Conservation (phyloP, 2,113 vertebrate species). For the Rousettus leschenaultii region DNA sequence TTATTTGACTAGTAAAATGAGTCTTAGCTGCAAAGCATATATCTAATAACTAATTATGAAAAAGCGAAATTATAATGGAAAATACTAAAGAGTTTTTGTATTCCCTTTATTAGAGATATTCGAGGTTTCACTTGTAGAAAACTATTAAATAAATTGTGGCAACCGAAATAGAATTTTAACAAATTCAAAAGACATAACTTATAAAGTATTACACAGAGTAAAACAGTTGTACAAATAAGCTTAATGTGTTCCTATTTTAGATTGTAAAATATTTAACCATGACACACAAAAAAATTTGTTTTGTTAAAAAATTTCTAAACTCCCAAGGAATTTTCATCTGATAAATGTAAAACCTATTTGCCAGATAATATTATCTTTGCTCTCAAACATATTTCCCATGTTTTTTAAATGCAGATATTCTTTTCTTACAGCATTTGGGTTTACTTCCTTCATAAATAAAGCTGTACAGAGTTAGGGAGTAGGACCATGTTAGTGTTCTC, state of each 20-base stretch:
- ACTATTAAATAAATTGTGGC: not conserved
- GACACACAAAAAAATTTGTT: not conserved
- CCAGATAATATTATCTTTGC: not conserved
- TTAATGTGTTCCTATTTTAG: not conserved
- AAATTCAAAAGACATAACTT: not conserved
- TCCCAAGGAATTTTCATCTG: not conserved
- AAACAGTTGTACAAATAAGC: not conserved
- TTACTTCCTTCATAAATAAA: conserved; percentile 53
- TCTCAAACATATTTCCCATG: not conserved
- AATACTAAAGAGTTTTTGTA: not conserved
- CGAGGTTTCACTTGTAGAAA: not conserved
- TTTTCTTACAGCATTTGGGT: conserved; percentile 22
- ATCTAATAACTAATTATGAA: not conserved
- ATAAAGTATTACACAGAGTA: not conserved
- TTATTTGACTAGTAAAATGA: not conserved
- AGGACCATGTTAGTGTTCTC: not conserved
- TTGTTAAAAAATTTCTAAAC: not conserved
- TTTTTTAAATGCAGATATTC: not conserved
- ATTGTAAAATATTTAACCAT: not conserved
- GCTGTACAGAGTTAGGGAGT: conserved; percentile 29
- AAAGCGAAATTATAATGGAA: not conserved
- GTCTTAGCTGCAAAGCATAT: not conserved
- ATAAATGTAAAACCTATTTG: not conserved
- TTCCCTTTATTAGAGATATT: not conserved
- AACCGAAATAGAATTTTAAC: not conserved